Evolutionary conservation across 2,888 invertebrate genomes (phyloP).

Genomic region (Caenorhabditis virilis): DNA sequence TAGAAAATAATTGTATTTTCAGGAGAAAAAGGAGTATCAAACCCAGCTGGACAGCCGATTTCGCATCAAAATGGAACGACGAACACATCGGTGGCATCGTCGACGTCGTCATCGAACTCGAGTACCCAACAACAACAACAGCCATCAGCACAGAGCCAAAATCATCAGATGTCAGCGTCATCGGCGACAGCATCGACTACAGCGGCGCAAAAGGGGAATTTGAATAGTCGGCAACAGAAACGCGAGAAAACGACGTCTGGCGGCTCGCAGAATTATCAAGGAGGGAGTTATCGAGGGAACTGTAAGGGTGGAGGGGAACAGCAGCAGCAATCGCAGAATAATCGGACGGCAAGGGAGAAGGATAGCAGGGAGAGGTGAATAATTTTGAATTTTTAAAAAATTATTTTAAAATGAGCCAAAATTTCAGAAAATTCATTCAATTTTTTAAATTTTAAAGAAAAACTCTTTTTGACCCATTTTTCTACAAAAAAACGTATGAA

Average conservation of each 20-base stretch:
- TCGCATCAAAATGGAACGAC: not conserved
- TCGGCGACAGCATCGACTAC: not conserved
- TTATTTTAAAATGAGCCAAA: too few species aligned
- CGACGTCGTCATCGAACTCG: not conserved
- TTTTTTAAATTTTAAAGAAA: not conserved
- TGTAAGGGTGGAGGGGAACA: too few species aligned
- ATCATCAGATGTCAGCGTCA: not conserved
- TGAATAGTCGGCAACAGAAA: not conserved
- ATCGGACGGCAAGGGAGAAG: not conserved
- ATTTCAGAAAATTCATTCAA: not conserved
- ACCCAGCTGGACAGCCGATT: too few species aligned
- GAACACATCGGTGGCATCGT: not conserved
- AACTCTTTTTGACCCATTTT: too few species aligned
- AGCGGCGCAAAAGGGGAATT: not conserved
- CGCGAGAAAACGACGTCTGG: not conserved
- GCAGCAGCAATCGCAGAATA: not conserved
- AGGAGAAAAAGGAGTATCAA: not conserved
- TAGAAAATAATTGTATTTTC: not conserved
- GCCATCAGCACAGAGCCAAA: not conserved
- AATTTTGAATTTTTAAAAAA: not conserved
- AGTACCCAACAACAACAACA: not conserved
- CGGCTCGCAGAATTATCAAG: not conserved
- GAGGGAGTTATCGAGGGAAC: not conserved
- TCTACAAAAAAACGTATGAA: too few species aligned
- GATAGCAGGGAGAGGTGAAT: conserved; percentile 2